Percentiles rank a stretch among this genome's conserved stretches.
Evolutionary conservation across 2,888 invertebrate genomes (phyloP).

Genomic region (Trichacis sp.): DNA sequence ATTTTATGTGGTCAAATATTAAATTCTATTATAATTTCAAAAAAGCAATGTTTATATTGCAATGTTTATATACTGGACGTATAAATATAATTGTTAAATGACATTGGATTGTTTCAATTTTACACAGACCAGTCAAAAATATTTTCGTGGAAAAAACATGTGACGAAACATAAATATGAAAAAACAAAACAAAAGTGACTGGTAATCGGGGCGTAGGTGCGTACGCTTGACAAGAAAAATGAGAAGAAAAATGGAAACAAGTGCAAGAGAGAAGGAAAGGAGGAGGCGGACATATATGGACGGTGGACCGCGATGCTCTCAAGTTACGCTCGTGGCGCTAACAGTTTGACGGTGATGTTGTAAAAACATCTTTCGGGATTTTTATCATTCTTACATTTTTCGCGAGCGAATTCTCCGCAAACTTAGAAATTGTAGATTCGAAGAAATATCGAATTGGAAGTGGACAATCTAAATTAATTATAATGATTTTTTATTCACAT

Average conservation of each 20-base stretch:
- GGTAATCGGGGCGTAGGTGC: constrained; percentile 28
- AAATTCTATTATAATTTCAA: not conserved
- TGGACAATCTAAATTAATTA: too few relatives aligned
- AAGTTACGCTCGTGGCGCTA: constrained; percentile 64
- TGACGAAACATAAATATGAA: not conserved
- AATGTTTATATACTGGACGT: not conserved
- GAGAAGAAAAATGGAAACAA: constrained; percentile 26
- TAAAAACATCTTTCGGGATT: constrained; percentile 23
- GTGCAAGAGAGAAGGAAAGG: constrained; percentile 57
- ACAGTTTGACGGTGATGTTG: constrained; percentile 58
- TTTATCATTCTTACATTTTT: not conserved
- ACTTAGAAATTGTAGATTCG: not conserved
- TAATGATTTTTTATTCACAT: too few relatives aligned
- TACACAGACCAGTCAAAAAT: not conserved
- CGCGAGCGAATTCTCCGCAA: not conserved
- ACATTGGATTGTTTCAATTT: not conserved
- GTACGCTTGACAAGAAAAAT: constrained; percentile 34
- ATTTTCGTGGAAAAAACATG: not conserved
- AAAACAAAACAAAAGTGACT: constrained; percentile 13
- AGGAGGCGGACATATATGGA: constrained; percentile 68
- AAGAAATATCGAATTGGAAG: too few relatives aligned
- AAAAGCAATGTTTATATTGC: too few relatives aligned
- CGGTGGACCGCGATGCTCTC: constrained; percentile 65
- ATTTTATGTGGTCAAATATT: not conserved
- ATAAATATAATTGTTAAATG: not conserved